A percentile compares a stretch with the other conserved stretches of the same genome.
These are phyloP conservation scores for Oreotrochilus melanogaster DNA, from an alignment of 2,113 vertebrate species.

Conservation along the genomic window DNA sequence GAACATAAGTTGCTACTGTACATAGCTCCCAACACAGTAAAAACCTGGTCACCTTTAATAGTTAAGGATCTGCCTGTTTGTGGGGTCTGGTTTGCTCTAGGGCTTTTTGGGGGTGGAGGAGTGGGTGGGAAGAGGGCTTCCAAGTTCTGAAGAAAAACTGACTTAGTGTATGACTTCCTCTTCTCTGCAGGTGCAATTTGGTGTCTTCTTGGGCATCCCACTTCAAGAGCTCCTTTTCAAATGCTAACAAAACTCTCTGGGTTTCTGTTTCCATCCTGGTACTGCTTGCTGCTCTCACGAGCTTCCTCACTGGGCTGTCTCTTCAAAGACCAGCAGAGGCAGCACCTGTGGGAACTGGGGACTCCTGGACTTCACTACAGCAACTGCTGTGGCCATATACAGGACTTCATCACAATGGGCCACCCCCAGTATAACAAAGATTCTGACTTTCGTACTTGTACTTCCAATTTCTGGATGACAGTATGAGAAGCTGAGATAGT, in stretches of 20 bases:
- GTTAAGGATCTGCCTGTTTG: not conserved
- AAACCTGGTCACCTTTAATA: too few relatives aligned
- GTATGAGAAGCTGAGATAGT: not conserved
- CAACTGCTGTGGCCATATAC: constrained; percentile 92
- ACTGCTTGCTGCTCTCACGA: constrained; percentile 84
- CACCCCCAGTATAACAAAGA: constrained; percentile 84
- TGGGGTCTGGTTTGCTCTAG: not conserved
- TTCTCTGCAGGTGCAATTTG: constrained; percentile 36
- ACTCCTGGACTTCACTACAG: constrained; percentile 90
- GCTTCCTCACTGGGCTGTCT: constrained; percentile 86
- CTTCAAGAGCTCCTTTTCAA: constrained; percentile 67
- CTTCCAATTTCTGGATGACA: not conserved
- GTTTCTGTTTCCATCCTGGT: constrained; percentile 80
- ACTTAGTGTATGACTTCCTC: not conserved
- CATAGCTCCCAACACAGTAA: not conserved
- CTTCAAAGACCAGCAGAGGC: constrained; percentile 89
- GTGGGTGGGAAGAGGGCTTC: not conserved
- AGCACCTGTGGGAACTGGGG: constrained; percentile 85
- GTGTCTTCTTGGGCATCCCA: constrained; percentile 37
- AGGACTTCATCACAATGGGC: constrained; percentile 85
- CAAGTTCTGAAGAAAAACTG: not conserved
- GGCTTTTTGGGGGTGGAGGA: not conserved
- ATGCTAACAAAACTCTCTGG: constrained; percentile 80
- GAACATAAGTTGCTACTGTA: not conserved
- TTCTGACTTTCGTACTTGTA: not conserved